Percentiles rank a stretch among this genome's conserved stretches.
Conservation (phyloP, 2,888 invertebrate species). For the Antitype chi region DNA sequence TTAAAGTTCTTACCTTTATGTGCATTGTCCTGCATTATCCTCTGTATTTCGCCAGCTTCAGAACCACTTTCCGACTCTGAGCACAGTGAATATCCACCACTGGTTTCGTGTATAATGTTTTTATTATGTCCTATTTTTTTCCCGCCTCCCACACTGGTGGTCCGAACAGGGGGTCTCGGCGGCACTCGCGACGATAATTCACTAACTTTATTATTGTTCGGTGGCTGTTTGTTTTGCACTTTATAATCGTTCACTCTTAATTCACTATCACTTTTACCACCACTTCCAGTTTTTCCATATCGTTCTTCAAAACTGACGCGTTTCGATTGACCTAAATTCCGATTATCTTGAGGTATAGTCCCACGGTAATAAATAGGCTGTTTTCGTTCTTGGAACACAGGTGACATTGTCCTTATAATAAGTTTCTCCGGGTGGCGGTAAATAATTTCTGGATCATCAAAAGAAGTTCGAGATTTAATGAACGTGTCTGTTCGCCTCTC, state of each 20-base stretch:
- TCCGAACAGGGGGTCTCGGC: slow-evolving; percentile 82
- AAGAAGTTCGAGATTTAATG: slow-evolving; percentile 70
- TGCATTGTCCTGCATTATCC: slow-evolving; percentile 88
- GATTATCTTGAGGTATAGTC: slow-evolving; percentile 70
- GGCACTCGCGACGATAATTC: slow-evolving; percentile 70
- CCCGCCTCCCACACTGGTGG: slow-evolving; percentile 79
- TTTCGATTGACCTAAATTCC: slow-evolving; percentile 72
- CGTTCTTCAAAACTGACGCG: slow-evolving; percentile 81
- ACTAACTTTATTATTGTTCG: slow-evolving; percentile 62
- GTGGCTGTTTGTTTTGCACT: slow-evolving; percentile 55
- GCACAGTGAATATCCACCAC: slow-evolving; percentile 74
- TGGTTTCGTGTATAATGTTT: slow-evolving; percentile 65
- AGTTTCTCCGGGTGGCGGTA: slow-evolving; percentile 81
- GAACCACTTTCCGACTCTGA: slow-evolving; percentile 93
- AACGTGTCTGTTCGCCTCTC: slow-evolving; percentile 84
- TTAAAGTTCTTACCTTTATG: slow-evolving; percentile 72
- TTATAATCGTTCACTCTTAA: slow-evolving; percentile 66
- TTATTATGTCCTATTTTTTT: slow-evolving; percentile 71
- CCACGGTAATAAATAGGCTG: slow-evolving; percentile 70
- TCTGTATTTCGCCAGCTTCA: slow-evolving; percentile 93
- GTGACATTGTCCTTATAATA: slow-evolving; percentile 62
- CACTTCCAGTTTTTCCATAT: slow-evolving; percentile 58
- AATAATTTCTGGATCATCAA: slow-evolving; percentile 75
- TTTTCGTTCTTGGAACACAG: slow-evolving; percentile 67
- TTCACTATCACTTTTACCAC: slow-evolving; percentile 60